Evolutionary conservation across 2,888 invertebrate species (phyloP), one percentile per base, ranked within the genome.

Genomic region (Seira ritae): DNA sequence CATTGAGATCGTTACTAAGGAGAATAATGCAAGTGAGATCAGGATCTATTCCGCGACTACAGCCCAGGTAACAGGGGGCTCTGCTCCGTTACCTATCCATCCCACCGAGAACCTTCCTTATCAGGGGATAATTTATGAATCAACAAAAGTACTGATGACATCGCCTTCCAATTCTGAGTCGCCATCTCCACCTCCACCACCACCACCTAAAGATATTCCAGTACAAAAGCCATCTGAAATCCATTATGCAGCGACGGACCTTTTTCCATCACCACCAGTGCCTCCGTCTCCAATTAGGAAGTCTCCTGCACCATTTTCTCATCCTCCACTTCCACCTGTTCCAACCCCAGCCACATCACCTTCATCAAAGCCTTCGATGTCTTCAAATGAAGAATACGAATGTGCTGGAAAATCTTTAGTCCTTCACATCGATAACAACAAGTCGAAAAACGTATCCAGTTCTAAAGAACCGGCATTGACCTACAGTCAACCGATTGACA

Each of bases 1-100:
- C 37, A 88, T 88, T 68, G 89, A 89, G 69, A 89, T 89, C 70
- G 87, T 89, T 3, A 88, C 88, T 12, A 88, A 88, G 71, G 89
- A 87, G 66, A 89, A 89, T 85, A 80, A 84, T n/a, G 89, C 88
- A 19, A 85, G 85, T 70, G 89, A 89, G 75, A 89, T 89, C 31
- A 80, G 89, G 20, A 89, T 89, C 71, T 89, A 88, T 60, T 88
- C 87, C 10, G 84, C 82, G 1, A 69, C 73, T 19, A 80, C 31
- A 4, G 23, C 23, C 6, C 71, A 17, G 69, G 4, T 12, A 20
- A 22, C 66, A 60, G 65, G 22, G 60, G 46, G 46, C 20, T 73
- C 55, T 24, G 67, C 71, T 0, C 31, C 31, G 8, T 12, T 31
- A 10, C 10, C 1, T 62, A 12, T 23, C 23, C 17, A 67, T n/a